These are phyloP conservation scores for Cryptocheilus praepositus DNA, from an alignment of 2,888 invertebrate species.

Conservation along the genomic window DNA sequence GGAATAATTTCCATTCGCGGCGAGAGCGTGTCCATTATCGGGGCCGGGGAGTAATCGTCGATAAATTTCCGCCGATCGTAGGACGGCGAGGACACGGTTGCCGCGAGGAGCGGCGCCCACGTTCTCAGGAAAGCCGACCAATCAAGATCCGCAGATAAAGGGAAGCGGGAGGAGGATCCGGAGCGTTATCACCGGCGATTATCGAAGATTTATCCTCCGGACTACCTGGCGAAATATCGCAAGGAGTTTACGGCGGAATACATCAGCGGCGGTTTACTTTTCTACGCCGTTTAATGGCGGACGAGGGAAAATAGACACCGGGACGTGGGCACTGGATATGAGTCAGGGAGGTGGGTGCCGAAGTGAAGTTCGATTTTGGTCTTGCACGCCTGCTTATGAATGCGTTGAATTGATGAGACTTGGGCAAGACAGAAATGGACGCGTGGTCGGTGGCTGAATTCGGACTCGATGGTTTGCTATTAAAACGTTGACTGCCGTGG, in stretches of 20 bases:
- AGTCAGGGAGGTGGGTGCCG: too few relatives aligned
- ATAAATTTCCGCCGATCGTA: slow-evolving; percentile 46
- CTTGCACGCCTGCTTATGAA: too few relatives aligned
- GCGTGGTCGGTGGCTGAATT: too few relatives aligned
- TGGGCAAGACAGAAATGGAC: too few relatives aligned
- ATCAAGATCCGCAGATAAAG: slow-evolving; percentile 33
- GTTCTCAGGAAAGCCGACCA: slow-evolving; percentile 20
- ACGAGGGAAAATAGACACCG: too few relatives aligned
- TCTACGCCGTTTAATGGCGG: too few relatives aligned
- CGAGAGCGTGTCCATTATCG: slow-evolving; percentile 47
- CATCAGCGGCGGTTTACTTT: too few relatives aligned
- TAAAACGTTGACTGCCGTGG: too few relatives aligned
- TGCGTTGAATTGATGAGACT: too few relatives aligned
- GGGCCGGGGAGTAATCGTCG: slow-evolving; percentile 43
- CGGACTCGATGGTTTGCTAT: too few relatives aligned
- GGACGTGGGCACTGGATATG: too few relatives aligned
- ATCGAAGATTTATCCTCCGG: slow-evolving; percentile 36
- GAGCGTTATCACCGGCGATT: slow-evolving; percentile 35
- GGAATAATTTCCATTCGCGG: slow-evolving; percentile 28
- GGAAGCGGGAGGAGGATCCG: slow-evolving; percentile 2
- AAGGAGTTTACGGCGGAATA: slow-evolving; percentile 1
- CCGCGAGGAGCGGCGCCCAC: slow-evolving; percentile 14
- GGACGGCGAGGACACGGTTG: slow-evolving; percentile 12
- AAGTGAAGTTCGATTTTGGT: too few relatives aligned
- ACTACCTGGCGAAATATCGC: slow-evolving; percentile 21